Base-by-base conservation (phyloP, 2,797 vertebrate genomes). In the Eutrigla gurnardus region DNA sequence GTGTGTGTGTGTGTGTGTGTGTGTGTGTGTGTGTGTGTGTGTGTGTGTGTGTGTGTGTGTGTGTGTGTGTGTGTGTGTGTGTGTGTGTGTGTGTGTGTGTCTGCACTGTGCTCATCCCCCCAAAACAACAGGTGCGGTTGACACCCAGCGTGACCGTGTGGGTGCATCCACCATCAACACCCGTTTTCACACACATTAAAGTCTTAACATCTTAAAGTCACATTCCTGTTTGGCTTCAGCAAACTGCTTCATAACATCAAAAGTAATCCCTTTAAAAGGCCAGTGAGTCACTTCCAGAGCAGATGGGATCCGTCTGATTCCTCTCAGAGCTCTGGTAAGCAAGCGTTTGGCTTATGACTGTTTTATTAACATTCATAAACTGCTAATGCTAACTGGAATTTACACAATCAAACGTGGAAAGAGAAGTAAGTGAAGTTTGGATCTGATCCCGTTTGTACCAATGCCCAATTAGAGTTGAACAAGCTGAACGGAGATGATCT, bases 41-140 rank as follows among this genome's bases (percentile, higher is more conserved):
- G 53, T 9, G 12, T 32, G 17, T 39, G 36, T n/a, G 54, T 37
- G 25, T 46, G 43, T 5, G 49, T 72, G 67, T 50, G 43, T 58
- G 42, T 52, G 43, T 63, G 43, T 57, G 49, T 79, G 55, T 64
- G 70, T 65, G 53, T 43, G 9, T 50, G 62, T 45, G 42, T 73
- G 55, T 65, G 59, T 70, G 47, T 37, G 45, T n/a, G 39, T 64
- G 67, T 50, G 58, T 39, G 36, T 45, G 60, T 15, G 11, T 7
- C 17, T 63, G 1, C 12, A 3, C 17, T 47, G 15, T 1, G 9
- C 13, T 80, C 62, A 73, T 75, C 49, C 37, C 10, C 2, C 64
- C 52, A 83, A 49, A 88, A 86, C 74, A 89, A 81, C 90, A 90
- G 87, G 86, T 91, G 90, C 74, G 50, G 73, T 35, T 35, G 61